Conservation (phyloP, 1,140 invertebrate genomes). For the Prorops nasuta region DNA sequence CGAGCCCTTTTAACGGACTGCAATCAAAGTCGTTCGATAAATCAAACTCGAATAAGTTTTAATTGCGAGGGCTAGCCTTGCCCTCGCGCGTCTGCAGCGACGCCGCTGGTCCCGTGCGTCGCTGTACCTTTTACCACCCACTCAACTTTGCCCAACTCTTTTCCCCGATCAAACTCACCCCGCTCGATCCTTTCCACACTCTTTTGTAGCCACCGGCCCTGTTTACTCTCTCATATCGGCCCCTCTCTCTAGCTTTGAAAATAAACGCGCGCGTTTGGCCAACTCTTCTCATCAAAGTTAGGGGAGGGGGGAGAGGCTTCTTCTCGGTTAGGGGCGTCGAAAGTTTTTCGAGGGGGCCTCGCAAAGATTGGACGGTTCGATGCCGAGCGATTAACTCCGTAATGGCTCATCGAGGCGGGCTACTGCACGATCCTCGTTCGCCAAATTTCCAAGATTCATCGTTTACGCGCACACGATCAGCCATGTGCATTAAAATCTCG, state of each 20-base stretch:
- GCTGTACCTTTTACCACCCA: not conserved
- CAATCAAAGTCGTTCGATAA: slow-evolving; percentile 6
- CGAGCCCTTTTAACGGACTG: not conserved
- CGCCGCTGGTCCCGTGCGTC: not conserved
- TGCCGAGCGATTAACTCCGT: not conserved
- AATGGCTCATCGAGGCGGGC: not conserved
- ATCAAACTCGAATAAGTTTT: slow-evolving; percentile 4
- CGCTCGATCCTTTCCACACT: no score
- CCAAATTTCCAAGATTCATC: no score
- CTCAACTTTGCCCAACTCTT: not conserved
- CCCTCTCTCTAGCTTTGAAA: no score
- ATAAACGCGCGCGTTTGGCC: no score
- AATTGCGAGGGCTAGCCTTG: slow-evolving; percentile 1
- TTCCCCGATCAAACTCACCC: not conserved
- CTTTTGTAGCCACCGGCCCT: no score
- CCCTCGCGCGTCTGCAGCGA: not conserved
- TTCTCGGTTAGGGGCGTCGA: not conserved
- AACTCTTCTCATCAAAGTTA: not conserved
- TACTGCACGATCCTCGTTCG: not conserved
- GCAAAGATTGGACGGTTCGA: no score
- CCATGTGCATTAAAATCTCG: no score
- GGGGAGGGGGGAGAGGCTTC: not conserved
- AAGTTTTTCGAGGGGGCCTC: not conserved
- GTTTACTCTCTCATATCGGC: no score
- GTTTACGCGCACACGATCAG: no score